Percentiles rank a stretch among this genome's conserved stretches.
Evolutionary conservation across 2,888 invertebrate species (phyloP).

Genomic region (Leptodirus hochenwartii): DNA sequence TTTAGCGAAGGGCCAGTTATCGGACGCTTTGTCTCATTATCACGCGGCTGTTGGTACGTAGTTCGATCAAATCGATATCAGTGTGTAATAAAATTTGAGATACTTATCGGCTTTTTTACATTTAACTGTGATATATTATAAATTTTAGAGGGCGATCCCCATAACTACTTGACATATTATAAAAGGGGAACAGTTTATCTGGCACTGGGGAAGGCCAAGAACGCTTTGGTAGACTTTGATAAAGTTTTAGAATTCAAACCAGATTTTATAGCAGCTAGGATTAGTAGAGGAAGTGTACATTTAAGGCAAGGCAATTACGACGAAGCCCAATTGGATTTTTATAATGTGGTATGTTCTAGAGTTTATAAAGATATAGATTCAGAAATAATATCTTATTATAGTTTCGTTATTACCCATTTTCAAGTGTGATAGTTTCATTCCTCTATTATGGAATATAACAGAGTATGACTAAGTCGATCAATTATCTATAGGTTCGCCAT

Average conservation of each 20-base stretch:
- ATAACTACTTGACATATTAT: constrained; percentile 90
- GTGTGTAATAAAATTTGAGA: not conserved
- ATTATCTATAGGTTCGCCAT: no score
- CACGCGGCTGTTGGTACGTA: constrained; percentile 91
- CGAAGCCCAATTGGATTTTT: constrained; percentile 66
- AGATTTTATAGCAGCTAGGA: constrained; percentile 77
- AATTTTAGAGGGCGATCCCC: constrained; percentile 75
- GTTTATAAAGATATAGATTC: constrained; percentile 7
- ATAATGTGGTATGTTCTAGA: constrained; percentile 71
- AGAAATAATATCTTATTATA: constrained; percentile 7
- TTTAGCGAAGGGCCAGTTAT: constrained; percentile 79
- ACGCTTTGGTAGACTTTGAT: constrained; percentile 86
- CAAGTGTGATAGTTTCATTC: constrained; percentile 1
- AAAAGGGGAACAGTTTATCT: constrained; percentile 91
- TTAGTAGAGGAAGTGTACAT: constrained; percentile 63
- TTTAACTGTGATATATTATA: constrained; percentile 1
- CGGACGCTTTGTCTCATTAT: constrained; percentile 92
- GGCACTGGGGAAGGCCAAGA: constrained; percentile 87
- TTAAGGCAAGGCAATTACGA: constrained; percentile 77
- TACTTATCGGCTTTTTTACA: not conserved
- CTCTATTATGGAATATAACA: no score
- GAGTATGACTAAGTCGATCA: no score
- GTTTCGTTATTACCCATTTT: constrained; percentile 4
- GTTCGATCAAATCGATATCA: not conserved
- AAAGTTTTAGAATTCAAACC: constrained; percentile 85